phyloP scores from a whole-genome alignment of 1,140 invertebrate genomes.

The Meteorus sp. region DNA sequence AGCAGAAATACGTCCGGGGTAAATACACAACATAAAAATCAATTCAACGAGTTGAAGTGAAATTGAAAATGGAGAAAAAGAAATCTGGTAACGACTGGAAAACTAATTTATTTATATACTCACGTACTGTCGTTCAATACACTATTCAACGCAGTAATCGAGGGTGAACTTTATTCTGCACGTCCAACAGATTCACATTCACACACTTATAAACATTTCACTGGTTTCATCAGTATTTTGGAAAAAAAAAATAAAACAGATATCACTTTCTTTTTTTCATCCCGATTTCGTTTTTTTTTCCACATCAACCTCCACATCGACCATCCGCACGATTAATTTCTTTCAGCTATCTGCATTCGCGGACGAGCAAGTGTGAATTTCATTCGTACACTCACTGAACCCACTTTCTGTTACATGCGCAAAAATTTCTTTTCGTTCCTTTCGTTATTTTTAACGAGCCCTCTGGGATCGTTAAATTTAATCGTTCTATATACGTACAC shows the following conservation, averaged over 20 bases:
- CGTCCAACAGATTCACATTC: not conserved
- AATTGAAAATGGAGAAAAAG: slow-evolving; percentile 7
- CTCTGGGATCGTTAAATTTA: slow-evolving; percentile 3
- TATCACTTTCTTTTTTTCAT: not conserved
- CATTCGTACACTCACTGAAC: not conserved
- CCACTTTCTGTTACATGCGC: not conserved
- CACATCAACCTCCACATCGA: not conserved
- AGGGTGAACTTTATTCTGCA: not conserved
- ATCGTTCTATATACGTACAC: no score
- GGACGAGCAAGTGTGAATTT: not conserved
- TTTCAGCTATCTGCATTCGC: not conserved
- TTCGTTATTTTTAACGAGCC: slow-evolving; percentile 18
- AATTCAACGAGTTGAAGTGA: no score
- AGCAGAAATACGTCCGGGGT: no score
- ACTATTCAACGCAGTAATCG: not conserved
- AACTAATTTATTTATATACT: slow-evolving; percentile 4
- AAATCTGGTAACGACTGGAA: no score
- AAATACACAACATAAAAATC: no score
- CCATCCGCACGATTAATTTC: not conserved
- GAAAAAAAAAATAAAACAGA: no score
- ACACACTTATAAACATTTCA: no score
- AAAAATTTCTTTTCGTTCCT: not conserved
- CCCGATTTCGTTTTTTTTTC: not conserved
- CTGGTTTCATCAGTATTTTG: no score
- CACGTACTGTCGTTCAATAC: not conserved